Evolutionary conservation across 2,888 invertebrate genomes (phyloP), one percentile per base, ranked within the genome.

Genomic region (Drosophila sordidula): DNA sequence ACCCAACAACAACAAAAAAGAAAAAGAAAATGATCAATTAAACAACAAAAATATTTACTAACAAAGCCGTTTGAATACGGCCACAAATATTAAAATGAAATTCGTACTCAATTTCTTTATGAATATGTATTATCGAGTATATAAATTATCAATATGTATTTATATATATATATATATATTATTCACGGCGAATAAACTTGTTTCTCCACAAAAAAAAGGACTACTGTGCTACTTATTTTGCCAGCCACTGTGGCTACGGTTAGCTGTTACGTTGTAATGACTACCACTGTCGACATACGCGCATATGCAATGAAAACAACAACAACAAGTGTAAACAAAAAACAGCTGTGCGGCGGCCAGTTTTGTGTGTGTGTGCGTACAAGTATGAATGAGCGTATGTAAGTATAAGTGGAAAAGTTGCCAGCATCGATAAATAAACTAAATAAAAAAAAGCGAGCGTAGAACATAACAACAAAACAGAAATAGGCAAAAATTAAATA

Each of bases 41-140:
- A 65, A 75, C 32, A 62, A 63, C 32, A 62, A 63, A 56, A 56
- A 57, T 66, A 86, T 82, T 70, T 77, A 78, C 80, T 75, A 75
- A 85, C 62, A 80, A 68, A 52, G 62, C 62, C 75, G 64, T 70
- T 52, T 39, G 26, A 50, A 56, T 63, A 84, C 59, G 66, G 50
- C 75, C 46, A 47, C 32, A 55, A 64, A 64, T 73, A 56, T 59
- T 75, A 42, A 57, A 70, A 75, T 55, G 29, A 68, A 64, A 63
- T 88, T 88, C 68, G 82, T 78, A 85, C 54, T 75, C 72, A 72
- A 68, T 78, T 82, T 70, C 70, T 85, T 86, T 72, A 86, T 86
- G 70, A 72, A 78, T 69, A 78, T 79, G 88, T 82, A 82, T 82
- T 82, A 81, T 67, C 71, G 69, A 71, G 56, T 85, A 73, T 61